Percentiles rank a stretch among this genome's conserved stretches.
phyloP scores from a whole-genome alignment of 1,140 invertebrate genomes.

The Centruroides vittatus region DNA sequence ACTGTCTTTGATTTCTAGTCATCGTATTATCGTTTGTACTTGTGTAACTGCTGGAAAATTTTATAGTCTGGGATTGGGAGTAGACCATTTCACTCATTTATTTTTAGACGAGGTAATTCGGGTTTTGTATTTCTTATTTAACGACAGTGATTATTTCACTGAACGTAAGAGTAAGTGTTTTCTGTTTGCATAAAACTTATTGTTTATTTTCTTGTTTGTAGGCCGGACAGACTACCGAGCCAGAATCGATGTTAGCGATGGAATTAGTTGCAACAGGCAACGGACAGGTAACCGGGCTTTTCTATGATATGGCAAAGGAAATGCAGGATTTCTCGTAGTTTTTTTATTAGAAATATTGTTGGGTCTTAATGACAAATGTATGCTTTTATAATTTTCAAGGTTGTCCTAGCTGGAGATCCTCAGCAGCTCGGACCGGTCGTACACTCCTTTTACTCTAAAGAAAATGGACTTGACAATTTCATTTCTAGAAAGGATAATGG shows the following conservation, averaged over 20 bases:
- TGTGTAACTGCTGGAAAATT: slow-evolving; percentile 55
- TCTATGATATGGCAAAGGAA: too few species aligned
- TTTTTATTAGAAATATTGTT: too few species aligned
- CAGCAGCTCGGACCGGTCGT: slow-evolving; percentile 76
- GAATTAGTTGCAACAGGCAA: slow-evolving; percentile 30
- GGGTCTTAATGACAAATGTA: too few species aligned
- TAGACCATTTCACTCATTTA: slow-evolving; percentile 69
- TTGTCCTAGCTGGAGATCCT: slow-evolving; percentile 80
- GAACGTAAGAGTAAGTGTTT: too few species aligned
- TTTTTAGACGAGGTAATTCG: slow-evolving; percentile 58
- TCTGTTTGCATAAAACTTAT: background rate
- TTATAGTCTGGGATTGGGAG: slow-evolving; percentile 45
- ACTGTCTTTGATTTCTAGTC: slow-evolving; percentile 40
- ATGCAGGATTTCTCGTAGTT: too few species aligned
- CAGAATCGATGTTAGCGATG: slow-evolving; percentile 62
- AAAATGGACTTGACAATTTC: slow-evolving; percentile 52
- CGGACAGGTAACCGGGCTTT: slow-evolving; percentile 33
- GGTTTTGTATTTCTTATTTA: too few species aligned
- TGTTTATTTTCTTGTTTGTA: slow-evolving; percentile 13
- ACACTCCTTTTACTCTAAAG: slow-evolving; percentile 42
- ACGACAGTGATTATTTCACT: too few species aligned
- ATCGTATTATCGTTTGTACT: slow-evolving; percentile 69
- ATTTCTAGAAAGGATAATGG: slow-evolving; percentile 50
- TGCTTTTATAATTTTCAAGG: slow-evolving; percentile 20
- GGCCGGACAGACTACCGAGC: slow-evolving; percentile 76